Evolutionary conservation across 2,888 invertebrate species (phyloP).

Genomic region (Apotomis turbidana): DNA sequence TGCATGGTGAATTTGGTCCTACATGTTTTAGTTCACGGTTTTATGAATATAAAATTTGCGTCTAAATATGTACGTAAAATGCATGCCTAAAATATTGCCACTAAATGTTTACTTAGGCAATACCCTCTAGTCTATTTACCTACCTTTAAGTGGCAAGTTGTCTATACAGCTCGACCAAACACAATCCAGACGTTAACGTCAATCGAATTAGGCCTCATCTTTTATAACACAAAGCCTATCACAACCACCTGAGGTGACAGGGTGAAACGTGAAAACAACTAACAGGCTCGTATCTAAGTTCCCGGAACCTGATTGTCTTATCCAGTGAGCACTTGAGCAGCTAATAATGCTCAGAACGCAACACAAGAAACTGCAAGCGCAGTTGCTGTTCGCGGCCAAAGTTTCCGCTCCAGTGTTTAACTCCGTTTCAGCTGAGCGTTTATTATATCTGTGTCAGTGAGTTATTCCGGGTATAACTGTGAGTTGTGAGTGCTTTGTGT

Average conservation of each 20-base stretch:
- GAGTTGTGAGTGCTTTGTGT: constrained; percentile 1
- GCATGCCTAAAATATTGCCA: no score
- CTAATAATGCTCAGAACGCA: neutral
- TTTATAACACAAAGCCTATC: neutral
- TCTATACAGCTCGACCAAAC: no score
- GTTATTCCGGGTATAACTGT: constrained; percentile 3
- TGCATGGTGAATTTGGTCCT: no score
- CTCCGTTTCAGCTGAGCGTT: neutral
- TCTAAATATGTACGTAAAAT: no score
- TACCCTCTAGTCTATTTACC: no score
- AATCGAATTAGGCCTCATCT: no score
- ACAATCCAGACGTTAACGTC: no score
- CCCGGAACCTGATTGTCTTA: neutral
- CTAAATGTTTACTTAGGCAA: no score
- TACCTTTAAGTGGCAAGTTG: no score
- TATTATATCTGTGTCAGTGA: constrained; percentile 2
- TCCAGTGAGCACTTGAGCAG: neutral
- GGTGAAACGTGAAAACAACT: neutral
- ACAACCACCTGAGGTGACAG: neutral
- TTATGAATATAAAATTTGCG: no score
- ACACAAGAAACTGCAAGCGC: constrained; percentile 6
- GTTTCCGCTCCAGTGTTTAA: constrained; percentile 20
- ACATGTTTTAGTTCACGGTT: no score
- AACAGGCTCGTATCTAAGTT: neutral
- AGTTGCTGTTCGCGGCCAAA: constrained; percentile 4